Conservation (phyloP, 2,888 invertebrate genomes). For the Cerceris ruficornis region DNA sequence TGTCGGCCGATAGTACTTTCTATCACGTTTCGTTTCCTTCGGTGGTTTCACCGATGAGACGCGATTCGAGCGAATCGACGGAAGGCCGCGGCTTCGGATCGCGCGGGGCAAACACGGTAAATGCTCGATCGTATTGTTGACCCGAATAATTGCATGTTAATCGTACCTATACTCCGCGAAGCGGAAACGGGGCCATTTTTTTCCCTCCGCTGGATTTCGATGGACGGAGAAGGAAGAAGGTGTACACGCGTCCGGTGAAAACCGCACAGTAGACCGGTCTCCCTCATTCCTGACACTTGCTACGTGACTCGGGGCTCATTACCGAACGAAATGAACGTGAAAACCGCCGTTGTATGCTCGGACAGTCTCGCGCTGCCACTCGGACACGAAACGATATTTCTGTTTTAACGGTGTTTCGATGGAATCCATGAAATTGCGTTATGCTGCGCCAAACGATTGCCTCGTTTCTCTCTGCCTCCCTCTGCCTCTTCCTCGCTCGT, state of each 20-base stretch:
- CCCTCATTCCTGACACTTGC: constrained; percentile 7
- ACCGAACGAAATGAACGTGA: constrained; percentile 29
- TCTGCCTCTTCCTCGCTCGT: not conserved
- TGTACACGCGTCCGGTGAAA: constrained; percentile 26
- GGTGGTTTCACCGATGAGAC: constrained; percentile 1
- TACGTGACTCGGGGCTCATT: constrained; percentile 28
- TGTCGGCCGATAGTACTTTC: no score
- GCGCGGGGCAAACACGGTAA: not conserved
- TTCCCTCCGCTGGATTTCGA: constrained; percentile 20
- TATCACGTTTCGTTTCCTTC: not conserved
- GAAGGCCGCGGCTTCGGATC: constrained; percentile 7
- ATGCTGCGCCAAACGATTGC: not conserved
- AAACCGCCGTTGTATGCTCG: constrained; percentile 8
- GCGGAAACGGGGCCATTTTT: constrained; percentile 50
- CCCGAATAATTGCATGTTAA: constrained; percentile 54
- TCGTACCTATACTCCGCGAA: constrained; percentile 19
- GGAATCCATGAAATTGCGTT: constrained; percentile 33
- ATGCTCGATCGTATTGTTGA: constrained; percentile 40
- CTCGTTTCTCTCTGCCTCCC: not conserved
- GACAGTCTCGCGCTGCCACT: not conserved
- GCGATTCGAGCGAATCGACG: constrained; percentile 20
- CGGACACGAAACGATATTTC: constrained; percentile 19
- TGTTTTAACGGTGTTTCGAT: constrained; percentile 33
- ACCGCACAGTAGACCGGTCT: constrained; percentile 3
- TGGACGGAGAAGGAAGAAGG: not conserved